Evolutionary conservation across 2,888 invertebrate genomes (phyloP), one percentile per base, ranked within the genome.

Genomic region (Syrphus vitripennis): DNA sequence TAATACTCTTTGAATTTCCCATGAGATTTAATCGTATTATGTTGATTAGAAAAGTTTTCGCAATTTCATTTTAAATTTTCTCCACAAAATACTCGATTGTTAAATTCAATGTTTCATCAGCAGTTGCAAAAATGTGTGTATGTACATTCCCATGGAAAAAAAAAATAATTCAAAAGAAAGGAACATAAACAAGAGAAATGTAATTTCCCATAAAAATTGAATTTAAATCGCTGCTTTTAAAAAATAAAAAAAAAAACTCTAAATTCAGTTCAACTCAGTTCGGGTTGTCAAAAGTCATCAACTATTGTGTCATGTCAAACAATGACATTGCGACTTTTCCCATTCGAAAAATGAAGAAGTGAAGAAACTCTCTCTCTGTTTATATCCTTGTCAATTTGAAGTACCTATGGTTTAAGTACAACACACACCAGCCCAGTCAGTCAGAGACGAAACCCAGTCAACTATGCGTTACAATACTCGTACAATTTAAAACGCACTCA

Each of bases 241-340:
- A 50, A 21, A 34, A 50, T 31, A 9, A 21, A 45, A n/a, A n/a
- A n/a, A n/a, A n/a, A n/a, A n/a, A n/a, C n/a, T n/a, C 26, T 12
- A 3, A 4, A 9, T 6, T 12, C 45, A 45, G 21, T 45, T 31
- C n/a, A n/a, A n/a, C n/a, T n/a, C 45, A 45, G 83, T 83, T 76
- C 71, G 14, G 84, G 63, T 81, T 84, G 86, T 86, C 86, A 82
- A 78, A 82, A 86, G 74, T 86, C 82, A 74, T 86, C 86, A 86
- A 26, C 82, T 29, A 69, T 71, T 78, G 77, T 82, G 82, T 78
- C 77, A 86, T 86, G 86, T 82, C 78, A 82, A 78, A 86, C 86
- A 86, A 86, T 86, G 86, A 57, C 61, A 80, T 48, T 69, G 45
- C 45, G 37, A 83, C 72, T 83, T 72, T 69, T 67, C 71, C 26